phyloP scores from a whole-genome alignment of 2,113 vertebrate species.

The Barnardius zonarius region DNA sequence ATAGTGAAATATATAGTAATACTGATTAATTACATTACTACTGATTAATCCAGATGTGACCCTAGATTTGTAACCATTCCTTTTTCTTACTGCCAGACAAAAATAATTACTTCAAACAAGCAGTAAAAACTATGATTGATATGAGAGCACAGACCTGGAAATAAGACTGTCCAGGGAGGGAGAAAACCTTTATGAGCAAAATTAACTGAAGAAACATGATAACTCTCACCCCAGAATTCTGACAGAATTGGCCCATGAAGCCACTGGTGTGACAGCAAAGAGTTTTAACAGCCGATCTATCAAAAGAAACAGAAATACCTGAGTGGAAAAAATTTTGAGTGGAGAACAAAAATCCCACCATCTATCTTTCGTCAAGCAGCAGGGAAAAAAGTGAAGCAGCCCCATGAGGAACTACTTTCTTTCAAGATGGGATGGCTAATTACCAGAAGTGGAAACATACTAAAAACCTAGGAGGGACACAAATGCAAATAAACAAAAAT shows the following conservation, averaged over 20 bases:
- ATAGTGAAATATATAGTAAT: neutral
- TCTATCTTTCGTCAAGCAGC: neutral
- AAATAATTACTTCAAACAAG: neutral
- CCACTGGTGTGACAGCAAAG: neutral
- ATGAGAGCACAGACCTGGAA: neutral
- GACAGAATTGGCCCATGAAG: neutral
- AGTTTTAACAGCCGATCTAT: neutral
- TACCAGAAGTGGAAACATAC: neutral
- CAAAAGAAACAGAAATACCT: neutral
- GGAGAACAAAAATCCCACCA: neutral
- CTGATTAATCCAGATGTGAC: neutral
- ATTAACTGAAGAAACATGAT: neutral
- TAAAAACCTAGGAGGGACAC: neutral
- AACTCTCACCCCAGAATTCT: neutral
- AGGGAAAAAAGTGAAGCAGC: neutral
- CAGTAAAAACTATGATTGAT: neutral
- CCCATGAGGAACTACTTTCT: neutral
- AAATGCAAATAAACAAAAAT: neutral
- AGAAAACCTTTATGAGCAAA: neutral
- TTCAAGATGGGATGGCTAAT: neutral
- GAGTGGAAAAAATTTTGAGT: neutral
- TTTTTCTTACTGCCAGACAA: neutral
- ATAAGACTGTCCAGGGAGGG: neutral
- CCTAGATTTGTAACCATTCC: neutral
- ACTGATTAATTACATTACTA: neutral